A percentile compares a stretch with the other conserved stretches of the same genome.
Evolutionary conservation across 1,140 invertebrate genomes (phyloP).

Genomic region (Zaprionus camerounensis): DNA sequence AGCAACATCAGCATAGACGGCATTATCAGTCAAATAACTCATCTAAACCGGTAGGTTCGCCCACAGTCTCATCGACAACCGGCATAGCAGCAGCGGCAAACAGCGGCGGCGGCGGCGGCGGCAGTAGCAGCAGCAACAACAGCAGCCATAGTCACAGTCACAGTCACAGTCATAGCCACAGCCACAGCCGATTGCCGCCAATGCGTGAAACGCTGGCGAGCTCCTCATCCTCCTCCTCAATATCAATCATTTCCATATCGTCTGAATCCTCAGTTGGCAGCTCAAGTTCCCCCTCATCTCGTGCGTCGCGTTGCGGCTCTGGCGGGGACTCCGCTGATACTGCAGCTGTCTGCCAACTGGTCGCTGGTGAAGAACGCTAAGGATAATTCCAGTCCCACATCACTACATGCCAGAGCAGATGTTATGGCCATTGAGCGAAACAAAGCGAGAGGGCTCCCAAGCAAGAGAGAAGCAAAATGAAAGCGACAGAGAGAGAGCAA

Average conservation of each 20-base stretch:
- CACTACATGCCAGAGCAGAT: conserved; percentile 11
- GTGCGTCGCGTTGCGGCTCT: conserved; percentile 47
- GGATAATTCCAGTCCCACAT: background rate
- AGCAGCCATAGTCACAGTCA: conserved; percentile 14
- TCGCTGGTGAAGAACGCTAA: conserved; percentile 25
- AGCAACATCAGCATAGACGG: conserved; percentile 33
- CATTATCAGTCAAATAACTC: conserved; percentile 24
- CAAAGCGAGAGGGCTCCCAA: conserved; percentile 47
- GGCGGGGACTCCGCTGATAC: conserved; percentile 42
- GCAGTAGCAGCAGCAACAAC: conserved; percentile 22
- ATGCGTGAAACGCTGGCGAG: conserved; percentile 68
- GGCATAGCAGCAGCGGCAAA: conserved; percentile 16
- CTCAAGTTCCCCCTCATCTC: conserved; percentile 66
- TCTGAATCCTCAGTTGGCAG: conserved; percentile 79
- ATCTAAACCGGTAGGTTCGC: conserved; percentile 38
- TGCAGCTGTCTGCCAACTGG: conserved; percentile 35
- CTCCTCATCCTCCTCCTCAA: conserved; percentile 71
- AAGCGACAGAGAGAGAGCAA: conserved; percentile 9
- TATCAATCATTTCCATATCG: conserved; percentile 83
- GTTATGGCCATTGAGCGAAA: conserved; percentile 16
- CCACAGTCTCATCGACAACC: conserved; percentile 41
- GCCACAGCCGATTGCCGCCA: conserved; percentile 51
- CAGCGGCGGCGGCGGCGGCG: conserved; percentile 10
- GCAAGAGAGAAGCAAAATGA: conserved; percentile 7
- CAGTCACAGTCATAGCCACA: conserved; percentile 22